Evolutionary conservation across 2,797 vertebrate genomes (phyloP).

Genomic region (Danio tinwini): DNA sequence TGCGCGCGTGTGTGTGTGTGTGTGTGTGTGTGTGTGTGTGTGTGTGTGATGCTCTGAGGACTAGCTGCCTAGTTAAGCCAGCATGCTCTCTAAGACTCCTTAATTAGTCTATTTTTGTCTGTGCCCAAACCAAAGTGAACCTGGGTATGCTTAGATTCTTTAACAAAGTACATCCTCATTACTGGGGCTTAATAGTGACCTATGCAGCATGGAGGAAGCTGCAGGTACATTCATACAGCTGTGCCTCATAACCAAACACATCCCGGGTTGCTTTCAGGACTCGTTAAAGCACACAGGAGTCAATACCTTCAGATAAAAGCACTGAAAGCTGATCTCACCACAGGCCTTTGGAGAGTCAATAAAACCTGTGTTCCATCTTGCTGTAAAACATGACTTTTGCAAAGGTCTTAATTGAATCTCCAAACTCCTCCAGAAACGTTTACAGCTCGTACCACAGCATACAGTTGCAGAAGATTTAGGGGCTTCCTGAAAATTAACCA

Average conservation of each 20-base stretch:
- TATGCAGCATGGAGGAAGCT: constrained; percentile 15
- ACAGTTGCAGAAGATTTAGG: background rate
- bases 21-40: constrained; percentile 5
- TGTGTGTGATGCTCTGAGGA: constrained; percentile 66
- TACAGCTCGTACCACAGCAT: background rate
- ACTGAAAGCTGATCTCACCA: background rate
- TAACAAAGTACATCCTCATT: constrained; percentile 61
- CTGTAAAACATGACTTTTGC: constrained; percentile 18
- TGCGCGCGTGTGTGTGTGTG: background rate
- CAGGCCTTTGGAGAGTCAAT: background rate
- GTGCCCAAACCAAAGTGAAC: constrained; percentile 60
- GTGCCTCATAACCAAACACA: constrained; percentile 12
- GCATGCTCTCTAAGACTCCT: constrained; percentile 74
- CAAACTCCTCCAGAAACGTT: background rate
- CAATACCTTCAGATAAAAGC: background rate
- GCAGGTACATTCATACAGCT: constrained; percentile 17
- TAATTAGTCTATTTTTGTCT: constrained; percentile 82
- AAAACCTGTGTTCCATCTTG: background rate
- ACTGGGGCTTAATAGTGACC: constrained; percentile 45
- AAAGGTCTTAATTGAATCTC: background rate
- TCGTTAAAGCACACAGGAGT: background rate
- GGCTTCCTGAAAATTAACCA: background rate
- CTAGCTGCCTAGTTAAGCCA: constrained; percentile 78
- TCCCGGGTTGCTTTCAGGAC: constrained; percentile 1
- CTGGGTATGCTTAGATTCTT: constrained; percentile 71